Percentiles rank a stretch among this genome's conserved stretches.
These are phyloP conservation scores for Malthinus seriepunctatus DNA, from an alignment of 2,888 invertebrate genomes.

Conservation along the genomic window DNA sequence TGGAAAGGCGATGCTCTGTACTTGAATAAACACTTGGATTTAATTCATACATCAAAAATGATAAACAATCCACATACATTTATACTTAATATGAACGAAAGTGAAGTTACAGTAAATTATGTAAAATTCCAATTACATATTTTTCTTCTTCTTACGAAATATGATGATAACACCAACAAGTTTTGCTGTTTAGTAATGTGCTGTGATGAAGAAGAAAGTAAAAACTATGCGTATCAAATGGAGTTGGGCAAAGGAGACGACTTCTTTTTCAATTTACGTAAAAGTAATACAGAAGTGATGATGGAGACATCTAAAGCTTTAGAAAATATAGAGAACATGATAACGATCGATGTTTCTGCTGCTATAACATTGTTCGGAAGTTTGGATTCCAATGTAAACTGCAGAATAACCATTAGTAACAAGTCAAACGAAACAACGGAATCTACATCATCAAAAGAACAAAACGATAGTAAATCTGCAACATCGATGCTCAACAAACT, in stretches of 20 bases:
- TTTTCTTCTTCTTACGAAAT: slow-evolving; percentile 39
- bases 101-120: slow-evolving; percentile 31
- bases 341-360: slow-evolving; percentile 16
- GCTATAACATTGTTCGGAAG: slow-evolving; percentile 16
- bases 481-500: too few species aligned
- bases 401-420: slow-evolving; percentile 20
- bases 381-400: slow-evolving; percentile 7
- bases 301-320: too few species aligned
- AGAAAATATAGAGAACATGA: slow-evolving; percentile 19
- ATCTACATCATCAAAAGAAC: not conserved
- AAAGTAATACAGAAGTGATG: too few species aligned
- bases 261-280: too few species aligned
- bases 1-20: slow-evolving; percentile 40
- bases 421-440: not conserved
- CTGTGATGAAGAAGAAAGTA: slow-evolving; percentile 6
- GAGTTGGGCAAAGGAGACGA: slow-evolving; percentile 27
- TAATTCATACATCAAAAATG: not conserved
- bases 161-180: slow-evolving; percentile 24
- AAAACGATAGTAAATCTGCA: too few species aligned
- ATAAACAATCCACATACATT: not conserved
- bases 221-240: slow-evolving; percentile 25
- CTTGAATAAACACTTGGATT: slow-evolving; percentile 40
- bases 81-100: slow-evolving; percentile 6
- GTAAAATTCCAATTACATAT: slow-evolving; percentile 38
- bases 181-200: slow-evolving; percentile 13